Percentiles rank a stretch among this genome's conserved stretches.
Evolutionary conservation across 2,113 vertebrate genomes (phyloP).

Genomic region (Vimba vimba): DNA sequence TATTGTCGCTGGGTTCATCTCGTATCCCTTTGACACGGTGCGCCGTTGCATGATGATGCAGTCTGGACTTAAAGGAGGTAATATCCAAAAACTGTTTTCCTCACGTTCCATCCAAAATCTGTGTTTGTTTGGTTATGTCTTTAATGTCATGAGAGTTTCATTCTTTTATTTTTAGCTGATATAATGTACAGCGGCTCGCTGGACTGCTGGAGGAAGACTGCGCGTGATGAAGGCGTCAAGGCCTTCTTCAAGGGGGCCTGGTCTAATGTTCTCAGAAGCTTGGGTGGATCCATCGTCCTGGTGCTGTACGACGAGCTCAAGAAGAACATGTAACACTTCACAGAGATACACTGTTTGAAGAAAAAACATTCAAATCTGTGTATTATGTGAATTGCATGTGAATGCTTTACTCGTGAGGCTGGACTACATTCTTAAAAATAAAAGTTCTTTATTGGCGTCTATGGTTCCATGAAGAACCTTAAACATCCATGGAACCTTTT

Average conservation of each 20-base stretch:
- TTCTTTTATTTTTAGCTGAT: slow-evolving; percentile 76
- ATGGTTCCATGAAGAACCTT: too few species aligned
- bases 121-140: neutral
- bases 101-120: neutral
- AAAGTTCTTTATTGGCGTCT: too few species aligned
- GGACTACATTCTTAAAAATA: too few species aligned
- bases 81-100: slow-evolving; percentile 42
- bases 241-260: slow-evolving; percentile 96
- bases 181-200: slow-evolving; percentile 93
- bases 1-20: slow-evolving; percentile 83
- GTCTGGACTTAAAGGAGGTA: slow-evolving; percentile 92
- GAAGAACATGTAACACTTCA: slow-evolving; percentile 79
- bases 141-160: neutral
- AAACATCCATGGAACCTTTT: too few species aligned
- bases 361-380: neutral
- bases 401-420: too few species aligned
- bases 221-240: slow-evolving; percentile 86
- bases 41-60: slow-evolving; percentile 98
- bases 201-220: slow-evolving; percentile 95
- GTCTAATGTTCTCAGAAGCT: slow-evolving; percentile 94
- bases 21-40: slow-evolving; percentile 94
- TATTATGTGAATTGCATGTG: neutral
- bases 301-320: slow-evolving; percentile 96
- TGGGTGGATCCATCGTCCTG: slow-evolving; percentile 93
- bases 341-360: neutral